Evolutionary conservation across 2,797 vertebrate species (phyloP), one percentile per base, ranked within the genome.

Genomic region (Epinephelus coioides): DNA sequence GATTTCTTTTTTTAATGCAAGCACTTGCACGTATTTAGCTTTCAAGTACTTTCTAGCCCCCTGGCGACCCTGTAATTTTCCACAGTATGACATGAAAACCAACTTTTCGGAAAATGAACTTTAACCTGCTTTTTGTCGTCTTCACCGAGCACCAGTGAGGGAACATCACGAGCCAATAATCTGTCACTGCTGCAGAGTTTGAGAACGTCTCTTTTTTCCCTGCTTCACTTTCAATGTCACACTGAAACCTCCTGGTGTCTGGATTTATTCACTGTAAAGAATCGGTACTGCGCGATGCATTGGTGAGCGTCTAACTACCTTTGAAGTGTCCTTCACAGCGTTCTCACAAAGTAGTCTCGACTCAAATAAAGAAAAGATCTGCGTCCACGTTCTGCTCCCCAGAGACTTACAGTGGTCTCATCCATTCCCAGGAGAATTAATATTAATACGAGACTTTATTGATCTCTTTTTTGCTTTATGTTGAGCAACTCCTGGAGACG

Each of bases 181-280:
- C 23, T 17, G 4, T 5, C 12, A 25, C 12, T 23, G 40, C 1
- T 15, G 54, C 65, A 74, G 40, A 40, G 1, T 60, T 54, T 40
- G n/a, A 46, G 40, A 73, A 38, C 1, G 0, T 40, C 50, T 56
- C 27, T 8, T 38, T 60, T 65, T 68, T 44, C 17, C 11, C 38
- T 64, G 23, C 34, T 73, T 56, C 17, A 69, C 19, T 63, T 61
- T 83, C 76, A 88, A 53, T 57, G 56, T 86, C 77, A 69, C 18
- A 67, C 50, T 67, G 60, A 64, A 55, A n/a, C 57, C 53, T 81
- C 63, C 61, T 27, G 67, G 60, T 34, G 61, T 76, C 70, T 83
- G 51, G 34, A 69, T 81, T 63, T n/a, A 79, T 83, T 78, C 51
- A 74, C 81, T 66, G 76, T 60, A 69, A 70, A 60, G 27, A 51